phyloP scores from a whole-genome alignment of 1,140 invertebrate genomes.

The Acyrthosiphon pisum region DNA sequence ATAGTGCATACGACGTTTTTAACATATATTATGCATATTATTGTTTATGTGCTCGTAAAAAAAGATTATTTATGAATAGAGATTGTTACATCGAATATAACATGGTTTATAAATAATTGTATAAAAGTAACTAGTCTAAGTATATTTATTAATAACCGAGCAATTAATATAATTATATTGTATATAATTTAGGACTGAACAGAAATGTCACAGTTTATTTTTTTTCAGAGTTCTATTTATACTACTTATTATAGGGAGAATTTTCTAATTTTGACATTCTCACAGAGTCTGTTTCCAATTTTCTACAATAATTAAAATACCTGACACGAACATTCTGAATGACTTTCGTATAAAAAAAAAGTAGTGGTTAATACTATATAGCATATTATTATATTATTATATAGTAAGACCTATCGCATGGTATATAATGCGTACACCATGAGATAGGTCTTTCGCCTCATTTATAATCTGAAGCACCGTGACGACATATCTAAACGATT shows the following conservation, averaged over 20 bases:
- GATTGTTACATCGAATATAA: neutral
- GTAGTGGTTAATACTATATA: neutral
- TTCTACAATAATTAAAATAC: neutral
- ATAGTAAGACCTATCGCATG: too few species aligned
- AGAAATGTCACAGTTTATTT: neutral
- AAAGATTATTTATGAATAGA: neutral
- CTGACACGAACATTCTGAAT: neutral
- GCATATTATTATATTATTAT: too few species aligned
- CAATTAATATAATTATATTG: neutral
- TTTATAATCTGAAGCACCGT: neutral
- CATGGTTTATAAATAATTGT: neutral
- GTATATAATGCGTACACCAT: neutral
- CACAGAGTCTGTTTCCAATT: neutral
- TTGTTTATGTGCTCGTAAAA: neutral
- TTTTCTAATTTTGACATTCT: neutral
- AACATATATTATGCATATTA: neutral
- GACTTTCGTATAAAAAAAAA: neutral
- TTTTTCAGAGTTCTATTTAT: neutral
- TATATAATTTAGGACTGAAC: neutral
- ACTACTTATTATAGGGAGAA: too few species aligned
- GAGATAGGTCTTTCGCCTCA: neutral
- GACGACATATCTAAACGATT: neutral
- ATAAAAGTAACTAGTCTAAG: neutral
- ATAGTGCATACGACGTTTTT: neutral
- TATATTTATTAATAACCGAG: neutral